These are phyloP conservation scores for Halcyon chelicuti DNA, from an alignment of 2,797 vertebrate species.

Conservation along the genomic window DNA sequence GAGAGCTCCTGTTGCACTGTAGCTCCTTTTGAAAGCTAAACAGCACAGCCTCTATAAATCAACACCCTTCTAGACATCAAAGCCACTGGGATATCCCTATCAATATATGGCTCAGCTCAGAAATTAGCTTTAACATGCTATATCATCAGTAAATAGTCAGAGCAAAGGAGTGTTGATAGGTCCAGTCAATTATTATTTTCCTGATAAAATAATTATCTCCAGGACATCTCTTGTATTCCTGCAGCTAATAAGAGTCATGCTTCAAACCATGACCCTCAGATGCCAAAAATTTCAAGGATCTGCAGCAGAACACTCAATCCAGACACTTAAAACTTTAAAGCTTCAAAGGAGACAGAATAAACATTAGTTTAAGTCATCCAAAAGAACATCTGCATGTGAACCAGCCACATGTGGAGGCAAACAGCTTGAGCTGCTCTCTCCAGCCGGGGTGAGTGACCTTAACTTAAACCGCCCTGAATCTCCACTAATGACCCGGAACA, in stretches of 20 bases:
- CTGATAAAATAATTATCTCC: slow-evolving; percentile 23
- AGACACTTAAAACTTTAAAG: slow-evolving; percentile 31
- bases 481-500: slow-evolving; percentile 38
- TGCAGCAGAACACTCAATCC: background rate
- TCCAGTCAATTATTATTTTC: slow-evolving; percentile 50
- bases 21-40: slow-evolving; percentile 6
- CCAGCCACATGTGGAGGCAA: slow-evolving; percentile 3
- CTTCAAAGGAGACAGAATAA: slow-evolving; percentile 32
- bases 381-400: slow-evolving; percentile 40
- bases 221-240: slow-evolving; percentile 38
- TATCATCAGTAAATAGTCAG: slow-evolving; percentile 17
- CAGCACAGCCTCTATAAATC: slow-evolving; percentile 32
- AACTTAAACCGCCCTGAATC: slow-evolving; percentile 18
- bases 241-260: background rate
- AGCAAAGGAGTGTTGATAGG: slow-evolving; percentile 30
- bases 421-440: slow-evolving; percentile 21
- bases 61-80: slow-evolving; percentile 29
- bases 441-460: slow-evolving; percentile 40
- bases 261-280: slow-evolving; percentile 24
- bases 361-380: slow-evolving; percentile 9
- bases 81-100: slow-evolving; percentile 4
- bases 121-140: slow-evolving; percentile 33
- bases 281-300: background rate
- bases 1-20: background rate
- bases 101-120: slow-evolving; percentile 16